Percentiles rank a stretch among this genome's conserved stretches.
phyloP scores from a whole-genome alignment of 2,797 vertebrate genomes.

The Pseudochirops corinnae region DNA sequence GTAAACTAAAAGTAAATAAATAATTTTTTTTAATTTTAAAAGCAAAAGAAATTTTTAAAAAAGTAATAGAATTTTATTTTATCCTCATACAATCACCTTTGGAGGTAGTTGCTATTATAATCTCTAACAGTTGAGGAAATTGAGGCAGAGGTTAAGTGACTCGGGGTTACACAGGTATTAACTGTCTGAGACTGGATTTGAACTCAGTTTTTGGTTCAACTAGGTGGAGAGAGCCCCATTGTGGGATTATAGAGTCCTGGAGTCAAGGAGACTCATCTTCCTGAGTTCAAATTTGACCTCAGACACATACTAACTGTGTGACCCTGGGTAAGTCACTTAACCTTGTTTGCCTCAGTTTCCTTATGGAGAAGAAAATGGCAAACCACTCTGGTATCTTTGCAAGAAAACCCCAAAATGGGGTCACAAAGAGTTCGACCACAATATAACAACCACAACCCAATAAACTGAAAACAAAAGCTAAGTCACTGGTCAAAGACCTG shows the following conservation, averaged over 20 bases:
- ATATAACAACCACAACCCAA: neutral
- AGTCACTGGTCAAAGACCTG: conserved; percentile 36
- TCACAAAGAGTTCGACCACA: neutral
- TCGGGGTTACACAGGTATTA: neutral
- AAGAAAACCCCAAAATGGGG: neutral
- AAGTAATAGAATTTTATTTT: neutral
- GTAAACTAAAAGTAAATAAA: no score
- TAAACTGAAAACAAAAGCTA: conserved; percentile 17
- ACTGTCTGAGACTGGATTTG: neutral
- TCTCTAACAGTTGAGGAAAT: neutral
- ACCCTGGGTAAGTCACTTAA: neutral
- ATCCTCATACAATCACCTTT: neutral
- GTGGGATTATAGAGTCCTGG: neutral
- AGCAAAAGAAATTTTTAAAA: no score
- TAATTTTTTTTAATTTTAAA: no score
- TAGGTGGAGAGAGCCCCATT: neutral
- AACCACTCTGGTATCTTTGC: neutral
- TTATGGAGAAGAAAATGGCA: neutral
- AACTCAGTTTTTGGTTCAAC: neutral
- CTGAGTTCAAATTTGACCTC: neutral
- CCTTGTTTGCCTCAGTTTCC: neutral
- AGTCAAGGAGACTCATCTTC: neutral
- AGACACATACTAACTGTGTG: neutral
- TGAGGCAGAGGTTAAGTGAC: neutral
- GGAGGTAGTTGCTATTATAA: neutral